These are phyloP conservation scores for Drosophila setosimentum DNA, from an alignment of 2,888 invertebrate species.

Conservation along the genomic window DNA sequence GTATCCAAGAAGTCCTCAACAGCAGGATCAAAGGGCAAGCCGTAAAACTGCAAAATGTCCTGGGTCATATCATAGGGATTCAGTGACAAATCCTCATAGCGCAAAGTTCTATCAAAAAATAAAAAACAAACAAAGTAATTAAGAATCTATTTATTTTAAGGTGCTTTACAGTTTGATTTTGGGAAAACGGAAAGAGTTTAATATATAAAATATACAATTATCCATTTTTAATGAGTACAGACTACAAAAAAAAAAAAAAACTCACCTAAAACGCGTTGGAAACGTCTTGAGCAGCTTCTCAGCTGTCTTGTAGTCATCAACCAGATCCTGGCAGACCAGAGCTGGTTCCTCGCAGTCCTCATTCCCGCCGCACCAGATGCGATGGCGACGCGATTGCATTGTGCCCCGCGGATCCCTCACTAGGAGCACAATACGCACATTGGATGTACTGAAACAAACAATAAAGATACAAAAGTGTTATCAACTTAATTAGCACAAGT, in stretches of 20 bases:
- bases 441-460: conserved; percentile 86
- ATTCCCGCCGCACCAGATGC: conserved; percentile 88
- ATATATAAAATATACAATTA: no score
- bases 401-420: conserved; percentile 95
- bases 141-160: neutral
- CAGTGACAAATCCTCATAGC: conserved; percentile 94
- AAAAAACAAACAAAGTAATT: neutral
- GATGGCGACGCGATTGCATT: conserved; percentile 93
- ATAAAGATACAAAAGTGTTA: conserved; percentile 17
- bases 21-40: conserved; percentile 89
- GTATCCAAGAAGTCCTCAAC: conserved; percentile 91
- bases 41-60: conserved; percentile 91
- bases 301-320: conserved; percentile 92
- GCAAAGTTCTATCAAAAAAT: conserved; percentile 89
- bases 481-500: conserved; percentile 9
- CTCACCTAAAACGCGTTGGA: conserved; percentile 91
- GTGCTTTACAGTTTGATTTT: neutral
- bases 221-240: neutral
- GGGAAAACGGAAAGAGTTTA: no score
- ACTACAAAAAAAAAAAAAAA: conserved; percentile 11
- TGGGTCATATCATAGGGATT: conserved; percentile 90
- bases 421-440: conserved; percentile 91
- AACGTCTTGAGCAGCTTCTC: conserved; percentile 88
- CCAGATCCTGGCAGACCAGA: conserved; percentile 92
- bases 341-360: conserved; percentile 93